Percentiles rank a stretch among this genome's conserved stretches.
Conservation (phyloP, 2,113 vertebrate genomes). For the Carassius carassius region DNA sequence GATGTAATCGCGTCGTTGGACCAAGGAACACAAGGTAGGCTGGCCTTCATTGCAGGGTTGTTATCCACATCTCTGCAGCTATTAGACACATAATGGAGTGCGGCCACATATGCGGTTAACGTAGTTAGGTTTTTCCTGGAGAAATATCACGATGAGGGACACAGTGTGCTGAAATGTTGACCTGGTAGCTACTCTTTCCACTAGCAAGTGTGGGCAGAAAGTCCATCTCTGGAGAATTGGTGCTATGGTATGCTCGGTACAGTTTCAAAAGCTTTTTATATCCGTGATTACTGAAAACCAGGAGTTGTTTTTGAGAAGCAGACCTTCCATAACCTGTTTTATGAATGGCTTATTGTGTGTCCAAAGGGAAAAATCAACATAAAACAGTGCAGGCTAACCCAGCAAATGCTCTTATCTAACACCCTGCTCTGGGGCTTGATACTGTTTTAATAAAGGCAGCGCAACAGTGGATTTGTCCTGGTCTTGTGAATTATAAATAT, state of each 20-base stretch:
- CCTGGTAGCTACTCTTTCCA: slow-evolving; percentile 4
- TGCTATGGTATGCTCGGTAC: slow-evolving; percentile 16
- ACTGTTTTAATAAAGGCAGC: slow-evolving; percentile 77
- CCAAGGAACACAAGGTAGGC: slow-evolving; percentile 8
- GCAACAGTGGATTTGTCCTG: slow-evolving; percentile 70
- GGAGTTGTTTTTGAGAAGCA: slow-evolving; percentile 62
- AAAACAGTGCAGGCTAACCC: slow-evolving; percentile 64
- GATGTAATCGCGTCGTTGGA: slow-evolving; percentile 34
- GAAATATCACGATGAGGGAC: slow-evolving; percentile 7
- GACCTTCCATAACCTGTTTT: slow-evolving; percentile 64
- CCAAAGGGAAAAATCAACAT: slow-evolving; percentile 55
- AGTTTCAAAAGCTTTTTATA: slow-evolving; percentile 62
- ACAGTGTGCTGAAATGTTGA: slow-evolving; percentile 23
- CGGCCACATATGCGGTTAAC: slow-evolving; percentile 36
- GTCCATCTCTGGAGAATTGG: slow-evolving; percentile 20
- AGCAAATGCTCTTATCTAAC: slow-evolving; percentile 68
- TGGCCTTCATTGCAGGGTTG: slow-evolving; percentile 10
- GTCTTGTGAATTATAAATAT: slow-evolving; percentile 80
- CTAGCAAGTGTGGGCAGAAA: background rate
- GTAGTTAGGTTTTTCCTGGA: background rate
- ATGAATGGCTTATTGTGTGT: slow-evolving; percentile 66
- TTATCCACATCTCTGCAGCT: slow-evolving; percentile 22
- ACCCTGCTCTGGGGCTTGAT: slow-evolving; percentile 69
- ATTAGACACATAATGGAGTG: slow-evolving; percentile 29
- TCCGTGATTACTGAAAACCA: slow-evolving; percentile 68